Percentiles rank a stretch among this genome's conserved stretches.
Conservation (phyloP, 1,140 invertebrate species). For the Lerema accius region DNA sequence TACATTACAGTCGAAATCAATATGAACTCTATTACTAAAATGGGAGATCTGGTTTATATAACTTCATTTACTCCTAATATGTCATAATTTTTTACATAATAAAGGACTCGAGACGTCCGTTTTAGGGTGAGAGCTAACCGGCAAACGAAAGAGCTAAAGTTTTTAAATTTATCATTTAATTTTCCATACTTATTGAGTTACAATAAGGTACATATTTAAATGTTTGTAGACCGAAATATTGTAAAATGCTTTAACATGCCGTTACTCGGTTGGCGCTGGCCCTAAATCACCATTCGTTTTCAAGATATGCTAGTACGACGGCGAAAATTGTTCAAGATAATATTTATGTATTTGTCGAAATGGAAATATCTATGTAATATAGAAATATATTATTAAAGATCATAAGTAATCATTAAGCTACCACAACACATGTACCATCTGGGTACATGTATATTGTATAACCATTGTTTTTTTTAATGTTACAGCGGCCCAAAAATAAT, state of each 20-base stretch:
- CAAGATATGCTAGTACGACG: not conserved
- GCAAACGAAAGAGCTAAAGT: too few relatives aligned
- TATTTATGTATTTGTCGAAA: conserved; percentile 1
- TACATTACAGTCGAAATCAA: conserved; percentile 48
- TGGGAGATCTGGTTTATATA: conserved; percentile 45
- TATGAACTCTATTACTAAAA: conserved; percentile 44
- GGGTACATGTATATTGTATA: not conserved
- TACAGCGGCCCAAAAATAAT: not conserved
- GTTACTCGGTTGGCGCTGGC: too few relatives aligned
- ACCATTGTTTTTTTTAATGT: not conserved
- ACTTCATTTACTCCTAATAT: conserved; percentile 21
- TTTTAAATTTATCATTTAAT: too few relatives aligned
- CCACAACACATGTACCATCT: not conserved
- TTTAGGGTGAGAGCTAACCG: too few relatives aligned
- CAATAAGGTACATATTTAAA: too few relatives aligned
- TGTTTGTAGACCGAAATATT: too few relatives aligned
- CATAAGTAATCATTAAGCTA: conserved; percentile 6
- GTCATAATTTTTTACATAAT: conserved; percentile 6
- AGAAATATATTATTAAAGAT: conserved; percentile 14
- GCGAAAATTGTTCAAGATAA: not conserved
- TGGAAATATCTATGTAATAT: conserved; percentile 8
- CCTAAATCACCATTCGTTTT: not conserved
- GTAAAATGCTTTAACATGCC: too few relatives aligned
- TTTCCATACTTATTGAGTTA: too few relatives aligned
- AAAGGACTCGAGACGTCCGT: not conserved